phyloP scores from a whole-genome alignment of 2,888 invertebrate species.

The Clunio marinus region DNA sequence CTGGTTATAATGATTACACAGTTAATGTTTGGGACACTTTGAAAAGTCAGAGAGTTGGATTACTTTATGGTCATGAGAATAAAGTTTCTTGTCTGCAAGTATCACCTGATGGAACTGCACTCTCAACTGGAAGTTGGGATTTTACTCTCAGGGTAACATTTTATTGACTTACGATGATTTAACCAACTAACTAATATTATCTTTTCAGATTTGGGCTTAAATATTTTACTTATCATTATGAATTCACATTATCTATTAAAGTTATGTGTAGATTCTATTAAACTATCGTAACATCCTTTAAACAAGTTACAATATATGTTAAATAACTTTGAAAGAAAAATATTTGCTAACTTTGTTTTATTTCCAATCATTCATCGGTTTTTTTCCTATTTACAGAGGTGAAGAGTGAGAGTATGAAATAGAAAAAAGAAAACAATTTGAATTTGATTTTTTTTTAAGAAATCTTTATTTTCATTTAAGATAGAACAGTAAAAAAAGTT shows the following conservation, averaged over 20 bases:
- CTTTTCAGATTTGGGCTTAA: slow-evolving; percentile 47
- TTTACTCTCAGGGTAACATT: slow-evolving; percentile 71
- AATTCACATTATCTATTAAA: no score
- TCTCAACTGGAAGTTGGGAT: slow-evolving; percentile 98
- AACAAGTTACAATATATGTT: no score
- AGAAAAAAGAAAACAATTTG: not conserved
- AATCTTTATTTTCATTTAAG: not conserved
- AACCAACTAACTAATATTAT: not conserved
- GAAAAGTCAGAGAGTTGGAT: slow-evolving; percentile 83
- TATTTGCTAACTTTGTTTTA: no score
- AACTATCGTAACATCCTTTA: no score
- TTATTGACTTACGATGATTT: not conserved
- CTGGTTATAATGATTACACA: slow-evolving; percentile 98
- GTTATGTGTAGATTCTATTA: no score
- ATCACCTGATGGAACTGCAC: slow-evolving; percentile 95
- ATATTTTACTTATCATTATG: slow-evolving; percentile 19
- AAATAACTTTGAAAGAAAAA: no score
- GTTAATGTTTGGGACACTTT: slow-evolving; percentile 98
- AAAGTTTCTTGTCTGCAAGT: slow-evolving; percentile 87
- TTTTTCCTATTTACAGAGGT: no score
- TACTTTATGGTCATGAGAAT: slow-evolving; percentile 94
- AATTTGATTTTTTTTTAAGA: not conserved
- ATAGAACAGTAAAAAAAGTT: not conserved
- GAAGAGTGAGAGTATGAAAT: no score
- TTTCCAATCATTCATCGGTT: no score